Percentiles rank a stretch among this genome's conserved stretches.
These are phyloP conservation scores for Bos taurus DNA, from an alignment of 2,113 vertebrate genomes.

Conservation along the genomic window DNA sequence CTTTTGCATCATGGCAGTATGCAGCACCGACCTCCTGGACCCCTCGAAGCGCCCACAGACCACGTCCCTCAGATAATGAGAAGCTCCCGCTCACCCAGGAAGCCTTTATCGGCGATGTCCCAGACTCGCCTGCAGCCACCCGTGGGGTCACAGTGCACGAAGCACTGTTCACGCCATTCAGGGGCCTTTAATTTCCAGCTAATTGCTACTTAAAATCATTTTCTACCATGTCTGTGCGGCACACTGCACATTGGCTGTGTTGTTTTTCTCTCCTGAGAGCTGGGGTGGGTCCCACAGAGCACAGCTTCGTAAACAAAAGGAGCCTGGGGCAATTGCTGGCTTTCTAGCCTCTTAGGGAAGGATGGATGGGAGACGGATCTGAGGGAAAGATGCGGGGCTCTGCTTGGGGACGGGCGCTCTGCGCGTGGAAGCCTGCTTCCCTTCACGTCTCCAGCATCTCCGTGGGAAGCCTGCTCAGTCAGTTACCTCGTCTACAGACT, in stretches of 20 bases:
- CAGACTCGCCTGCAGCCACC: not conserved
- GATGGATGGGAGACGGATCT: not conserved
- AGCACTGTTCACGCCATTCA: not conserved
- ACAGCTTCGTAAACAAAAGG: not conserved
- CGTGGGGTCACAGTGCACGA: rapidly evolving
- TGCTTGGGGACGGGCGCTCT: rapidly evolving
- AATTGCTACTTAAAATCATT: not conserved
- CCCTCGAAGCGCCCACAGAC: not conserved
- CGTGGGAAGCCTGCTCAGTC: too few relatives aligned
- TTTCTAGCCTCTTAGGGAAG: not conserved
- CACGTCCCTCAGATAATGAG: not conserved
- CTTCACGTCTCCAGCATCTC: rapidly evolving
- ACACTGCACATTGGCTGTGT: rapidly evolving
- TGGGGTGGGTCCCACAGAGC: not conserved
- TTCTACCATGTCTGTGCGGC: not conserved
- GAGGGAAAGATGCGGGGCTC: not conserved
- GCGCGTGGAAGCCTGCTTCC: rapidly evolving
- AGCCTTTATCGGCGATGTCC: rapidly evolving
- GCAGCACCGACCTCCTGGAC: not conserved
- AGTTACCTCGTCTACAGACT: not conserved
- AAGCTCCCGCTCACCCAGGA: rapidly evolving
- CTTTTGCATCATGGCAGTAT: rapidly evolving
- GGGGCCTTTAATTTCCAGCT: not conserved
- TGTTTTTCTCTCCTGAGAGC: not conserved
- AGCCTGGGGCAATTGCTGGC: not conserved